These are phyloP conservation scores for Campylomormyrus numenius DNA, from an alignment of 2,113 vertebrate species.

Conservation along the genomic window DNA sequence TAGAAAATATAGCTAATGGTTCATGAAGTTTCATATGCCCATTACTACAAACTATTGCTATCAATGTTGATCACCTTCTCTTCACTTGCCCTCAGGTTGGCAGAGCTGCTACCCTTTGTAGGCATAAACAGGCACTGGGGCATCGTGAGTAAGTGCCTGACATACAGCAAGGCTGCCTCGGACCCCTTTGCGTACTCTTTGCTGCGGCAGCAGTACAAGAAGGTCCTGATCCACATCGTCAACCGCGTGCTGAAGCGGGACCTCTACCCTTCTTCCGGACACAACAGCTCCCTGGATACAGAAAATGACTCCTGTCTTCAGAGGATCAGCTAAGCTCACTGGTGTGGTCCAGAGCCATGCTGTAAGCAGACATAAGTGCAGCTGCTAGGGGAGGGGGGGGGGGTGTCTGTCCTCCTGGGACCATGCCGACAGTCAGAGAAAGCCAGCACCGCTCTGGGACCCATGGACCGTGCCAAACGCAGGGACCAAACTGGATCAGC, in stretches of 20 bases:
- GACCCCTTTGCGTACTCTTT: slow-evolving; percentile 73
- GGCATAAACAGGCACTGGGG: slow-evolving; percentile 73
- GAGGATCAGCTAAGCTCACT: slow-evolving; percentile 60
- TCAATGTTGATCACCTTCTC: neutral
- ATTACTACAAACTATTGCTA: neutral
- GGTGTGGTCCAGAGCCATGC: neutral
- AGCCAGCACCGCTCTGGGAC: slow-evolving; percentile 25
- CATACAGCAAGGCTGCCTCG: slow-evolving; percentile 75
- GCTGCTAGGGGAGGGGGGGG: neutral
- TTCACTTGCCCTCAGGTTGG: slow-evolving; percentile 60
- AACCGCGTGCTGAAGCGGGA: slow-evolving; percentile 71
- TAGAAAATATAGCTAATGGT: too few species aligned
- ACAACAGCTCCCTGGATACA: slow-evolving; percentile 70
- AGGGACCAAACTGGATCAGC: slow-evolving; percentile 29
- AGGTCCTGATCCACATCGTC: slow-evolving; percentile 65
- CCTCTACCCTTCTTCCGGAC: slow-evolving; percentile 70
- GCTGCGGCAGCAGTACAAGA: slow-evolving; percentile 72
- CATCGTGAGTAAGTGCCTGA: slow-evolving; percentile 75
- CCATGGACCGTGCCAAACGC: slow-evolving; percentile 28
- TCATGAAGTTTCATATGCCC: too few species aligned
- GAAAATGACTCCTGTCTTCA: slow-evolving; percentile 76
- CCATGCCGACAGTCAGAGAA: neutral
- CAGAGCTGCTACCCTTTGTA: slow-evolving; percentile 69
- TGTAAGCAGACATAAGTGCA: neutral
- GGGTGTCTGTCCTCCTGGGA: neutral